phyloP scores from a whole-genome alignment of 2,113 vertebrate species.

The Setophaga petechia region DNA sequence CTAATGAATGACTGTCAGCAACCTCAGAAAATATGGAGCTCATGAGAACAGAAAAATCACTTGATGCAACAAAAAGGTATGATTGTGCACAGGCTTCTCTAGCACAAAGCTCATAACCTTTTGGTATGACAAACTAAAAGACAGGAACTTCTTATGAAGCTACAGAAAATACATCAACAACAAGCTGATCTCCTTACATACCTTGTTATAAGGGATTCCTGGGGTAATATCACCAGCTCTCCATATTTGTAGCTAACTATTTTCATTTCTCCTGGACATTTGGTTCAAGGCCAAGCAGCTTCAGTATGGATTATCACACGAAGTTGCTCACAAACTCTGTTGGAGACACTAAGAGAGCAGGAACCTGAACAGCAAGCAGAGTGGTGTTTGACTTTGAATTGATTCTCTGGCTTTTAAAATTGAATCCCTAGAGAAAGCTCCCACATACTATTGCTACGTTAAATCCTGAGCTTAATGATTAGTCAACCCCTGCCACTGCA shows the following conservation, averaged over 20 bases:
- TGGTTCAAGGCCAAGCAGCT: background rate
- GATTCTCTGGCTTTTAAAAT: constrained; percentile 11
- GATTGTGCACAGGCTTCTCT: background rate
- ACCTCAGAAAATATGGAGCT: background rate
- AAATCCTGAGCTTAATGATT: constrained; percentile 34
- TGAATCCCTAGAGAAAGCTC: constrained; percentile 4
- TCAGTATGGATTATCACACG: accelerated
- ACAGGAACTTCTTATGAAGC: background rate
- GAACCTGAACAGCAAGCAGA: background rate
- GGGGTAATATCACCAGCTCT: background rate
- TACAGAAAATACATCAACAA: background rate
- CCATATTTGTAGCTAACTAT: background rate
- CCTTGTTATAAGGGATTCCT: background rate
- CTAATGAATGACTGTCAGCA: background rate
- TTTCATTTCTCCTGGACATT: background rate
- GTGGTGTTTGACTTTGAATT: background rate
- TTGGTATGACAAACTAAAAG: background rate
- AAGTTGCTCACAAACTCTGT: background rate
- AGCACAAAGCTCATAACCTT: background rate
- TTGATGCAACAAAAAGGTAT: accelerated
- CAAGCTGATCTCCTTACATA: background rate
- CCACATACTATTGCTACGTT: background rate
- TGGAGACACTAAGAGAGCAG: background rate
- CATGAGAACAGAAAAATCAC: background rate
- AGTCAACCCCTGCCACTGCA: constrained; percentile 7